Conservation (phyloP, 2,797 vertebrate species). For the Anguilla obscura region DNA sequence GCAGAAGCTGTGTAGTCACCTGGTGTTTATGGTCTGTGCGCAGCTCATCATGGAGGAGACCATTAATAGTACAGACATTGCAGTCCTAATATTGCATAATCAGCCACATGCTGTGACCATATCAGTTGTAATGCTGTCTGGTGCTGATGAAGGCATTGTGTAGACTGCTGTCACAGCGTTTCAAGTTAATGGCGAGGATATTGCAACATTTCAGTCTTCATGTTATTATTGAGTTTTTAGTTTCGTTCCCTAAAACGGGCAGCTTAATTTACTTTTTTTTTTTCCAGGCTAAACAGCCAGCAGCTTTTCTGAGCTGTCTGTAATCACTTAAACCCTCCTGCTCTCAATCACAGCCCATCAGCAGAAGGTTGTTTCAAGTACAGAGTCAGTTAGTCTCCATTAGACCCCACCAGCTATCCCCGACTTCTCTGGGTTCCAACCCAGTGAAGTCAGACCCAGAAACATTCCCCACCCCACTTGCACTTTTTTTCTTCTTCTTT, state of each 20-base stretch:
- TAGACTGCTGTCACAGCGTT: no score
- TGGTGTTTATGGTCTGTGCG: background rate
- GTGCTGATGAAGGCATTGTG: background rate
- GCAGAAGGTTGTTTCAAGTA: background rate
- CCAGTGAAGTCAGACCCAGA: background rate
- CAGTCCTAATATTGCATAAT: background rate
- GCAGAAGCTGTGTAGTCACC: background rate
- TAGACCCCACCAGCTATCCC: background rate
- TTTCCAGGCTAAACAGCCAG: background rate
- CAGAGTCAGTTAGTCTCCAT: background rate
- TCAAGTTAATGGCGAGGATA: background rate
- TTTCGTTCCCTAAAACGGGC: background rate
- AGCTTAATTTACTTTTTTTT: background rate
- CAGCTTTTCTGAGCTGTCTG: background rate
- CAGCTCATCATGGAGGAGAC: background rate
- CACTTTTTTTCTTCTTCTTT: slow-evolving; percentile 10
- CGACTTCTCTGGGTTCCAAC: background rate
- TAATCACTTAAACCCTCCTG: background rate
- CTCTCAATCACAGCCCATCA: background rate
- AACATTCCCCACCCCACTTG: background rate
- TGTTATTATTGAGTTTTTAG: background rate
- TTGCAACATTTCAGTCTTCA: background rate
- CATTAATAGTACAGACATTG: background rate
- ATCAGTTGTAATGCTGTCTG: background rate
- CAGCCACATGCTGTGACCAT: background rate